Base-by-base conservation (phyloP, 2,113 vertebrate genomes). In the Hypocryptadius cinnamomeus region DNA sequence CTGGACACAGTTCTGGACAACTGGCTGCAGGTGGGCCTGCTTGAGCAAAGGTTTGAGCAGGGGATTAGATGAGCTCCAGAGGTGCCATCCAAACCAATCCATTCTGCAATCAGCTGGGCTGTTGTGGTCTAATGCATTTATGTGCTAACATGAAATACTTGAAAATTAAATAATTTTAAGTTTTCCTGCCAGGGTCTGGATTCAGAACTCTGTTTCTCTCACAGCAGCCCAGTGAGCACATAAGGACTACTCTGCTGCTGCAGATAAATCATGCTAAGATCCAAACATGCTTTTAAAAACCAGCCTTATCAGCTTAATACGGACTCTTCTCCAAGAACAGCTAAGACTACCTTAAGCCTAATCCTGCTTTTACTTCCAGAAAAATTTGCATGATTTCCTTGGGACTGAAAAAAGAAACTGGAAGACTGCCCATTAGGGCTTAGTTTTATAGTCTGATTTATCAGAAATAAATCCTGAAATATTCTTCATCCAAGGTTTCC, bases 381-480 rank as follows among this genome's bases (percentile, higher is more conserved):
- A 92, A 76, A 85, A 91, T 44, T 71, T 87, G 54, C 64, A 56
- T 71, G 2, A 79, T 92, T 92, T 94, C 71, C 72, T 84, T 91
- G 69, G 13, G 8, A 94, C 17, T 37, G 51, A 92, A 94, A 88
- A 87, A 76, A 61, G 10, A 71, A 93, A 63, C 64, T 89, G 91
- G 82, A 89, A 69, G n/a, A 78, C 37, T 77, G 85, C 91, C 88
- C 53, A 71, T 64, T 68, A 68, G 14, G 53, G 57, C 37, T 95
- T 84, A 95, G 68, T 77, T 89, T 91, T 83, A 82, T 11, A 90
- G 42, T 44, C 48, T 39, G 57, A 85, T 74, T 92, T 91, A 91
- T 84, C 82, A 94, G 53, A 90, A 94, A 90, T 74, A 85, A 94
- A 92, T 77, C 35, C 76, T 54, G 28, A 89, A 94, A 80, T 77